Evolutionary conservation across 2,888 invertebrate genomes (phyloP), one percentile per base, ranked within the genome.

Genomic region (Matsumyia berberina): DNA sequence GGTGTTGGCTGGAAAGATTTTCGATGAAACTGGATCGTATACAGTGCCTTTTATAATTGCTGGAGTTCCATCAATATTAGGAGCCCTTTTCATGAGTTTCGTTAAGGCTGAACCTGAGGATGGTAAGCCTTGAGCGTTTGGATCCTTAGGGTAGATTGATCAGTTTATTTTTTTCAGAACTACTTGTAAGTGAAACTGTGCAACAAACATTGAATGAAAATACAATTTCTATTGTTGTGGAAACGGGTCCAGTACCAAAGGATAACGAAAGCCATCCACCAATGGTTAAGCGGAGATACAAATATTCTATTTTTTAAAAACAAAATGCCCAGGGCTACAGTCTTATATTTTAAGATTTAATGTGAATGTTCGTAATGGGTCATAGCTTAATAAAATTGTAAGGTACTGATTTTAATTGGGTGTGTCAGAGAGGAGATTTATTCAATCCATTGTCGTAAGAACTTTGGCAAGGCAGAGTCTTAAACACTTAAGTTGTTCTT

Each of bases 1-100:
- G 1, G 85, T 86, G 0, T 19, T 86, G 9, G 85, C 85, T 5
- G 85, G 85, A 15, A 86, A 86, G 44, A 81, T 86, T 31, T 86
- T 33, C 39, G 85, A 86, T 19, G 85, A 86, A 29, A 72, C 81
- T 24, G 33, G 66, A 42, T 86, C 85, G 5, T 86, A 86, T 55
- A 86, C 81, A 3, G 2, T 86, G 39, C 85, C 85, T 5, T 86
- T 81, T 35, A 55, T 86, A 3, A 58, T 86, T 53, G 80, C 85
- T 53, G 85, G 85, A 0, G 55, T 86, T 35, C 81, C 85, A 31
- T 81, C 85, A 11, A 81, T 86, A 29, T 42, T 86, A 70, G 85
- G 85, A 42, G 85, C 85, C 12, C 19, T 86, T 29, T 76, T 49
- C 4, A 70, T 86, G 81, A 15, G 39, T 33, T 80, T 81, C 7